Evolutionary conservation across 2,113 vertebrate genomes (phyloP), one percentile per base, ranked within the genome.

Genomic region (Microtus richardsoni): DNA sequence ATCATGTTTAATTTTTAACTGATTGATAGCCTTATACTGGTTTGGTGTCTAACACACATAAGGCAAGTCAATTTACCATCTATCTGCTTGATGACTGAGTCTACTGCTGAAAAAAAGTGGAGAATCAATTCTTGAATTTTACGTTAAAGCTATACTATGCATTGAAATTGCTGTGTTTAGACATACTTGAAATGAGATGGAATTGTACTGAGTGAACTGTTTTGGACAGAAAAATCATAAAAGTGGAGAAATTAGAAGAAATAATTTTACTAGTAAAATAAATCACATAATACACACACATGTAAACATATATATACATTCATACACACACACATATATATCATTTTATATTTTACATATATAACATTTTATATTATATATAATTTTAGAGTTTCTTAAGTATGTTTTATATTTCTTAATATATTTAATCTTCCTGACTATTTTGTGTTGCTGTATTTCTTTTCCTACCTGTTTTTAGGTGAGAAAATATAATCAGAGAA

Each of bases 241-340:
- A 74, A 21, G 0, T n/a, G 0, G 7, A 77, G 1, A n/a, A 24
- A 5, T 2, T n/a, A 54, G 24, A 60, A 41, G 19, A 22, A 47
- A 26, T 41, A 24, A 64, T 58, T 88, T 74, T 41, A 41, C 33
- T 62, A 49, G 24, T n/a, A 39, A 70, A 6, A 54, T 14, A 64
- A 64, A 64, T 80, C 12, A 54, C 2, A 17, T 77, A 33, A 26
- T 21, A 30, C 17, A 41, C 24, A 17, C 26, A 30, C 22, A 33
- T 66, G 44, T 12, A 54, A 30, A 85, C 26, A 44, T 44, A 64
- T 13, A 12, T 84, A 0, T 84, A 30, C 62, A 19, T 19, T 3
- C 26, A 16, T 12, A 2, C 64, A 66, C 24, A 66, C 24, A 66
- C 26, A 64, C 1, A 64, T 28, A 66, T 30, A 30, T 30, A 28